phyloP scores from a whole-genome alignment of 2,888 invertebrate genomes.

The Papilio demoleus region DNA sequence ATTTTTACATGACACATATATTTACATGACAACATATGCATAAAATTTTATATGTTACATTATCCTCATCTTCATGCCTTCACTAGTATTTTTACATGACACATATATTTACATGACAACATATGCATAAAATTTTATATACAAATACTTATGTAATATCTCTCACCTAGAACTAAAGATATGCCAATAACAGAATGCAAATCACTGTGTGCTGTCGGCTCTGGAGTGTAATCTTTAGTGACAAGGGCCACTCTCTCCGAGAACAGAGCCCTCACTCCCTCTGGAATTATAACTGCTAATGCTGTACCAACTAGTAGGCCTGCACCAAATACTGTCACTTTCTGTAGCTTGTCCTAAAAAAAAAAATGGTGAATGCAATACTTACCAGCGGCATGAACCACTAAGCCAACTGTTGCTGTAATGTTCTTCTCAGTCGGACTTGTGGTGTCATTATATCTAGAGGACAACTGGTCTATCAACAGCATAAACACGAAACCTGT shows the following conservation, averaged over 20 bases:
- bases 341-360: conserved; percentile 65
- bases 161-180: conserved; percentile 91
- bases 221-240: conserved; percentile 69
- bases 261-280: conserved; percentile 95
- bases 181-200: conserved; percentile 94
- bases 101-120: too few relatives aligned
- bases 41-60: too few relatives aligned
- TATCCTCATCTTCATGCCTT: too few relatives aligned
- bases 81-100: too few relatives aligned
- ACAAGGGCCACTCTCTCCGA: conserved; percentile 66
- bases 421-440: conserved; percentile 88
- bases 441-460: conserved; percentile 82
- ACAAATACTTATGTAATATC: neutral
- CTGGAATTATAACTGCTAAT: conserved; percentile 98
- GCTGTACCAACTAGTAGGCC: conserved; percentile 99
- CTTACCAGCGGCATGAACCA: conserved; percentile 97
- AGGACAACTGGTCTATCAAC: conserved; percentile 93
- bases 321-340: conserved; percentile 97
- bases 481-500: conserved; percentile 98
- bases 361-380: conserved; percentile 1
- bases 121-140: neutral
- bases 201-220: conserved; percentile 78
- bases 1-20: too few relatives aligned
- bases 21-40: too few relatives aligned
- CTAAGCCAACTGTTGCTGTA: conserved; percentile 97